Evolutionary conservation across 2,888 invertebrate species (phyloP), one percentile per base, ranked within the genome.

Genomic region (Calephelis perditalis): DNA sequence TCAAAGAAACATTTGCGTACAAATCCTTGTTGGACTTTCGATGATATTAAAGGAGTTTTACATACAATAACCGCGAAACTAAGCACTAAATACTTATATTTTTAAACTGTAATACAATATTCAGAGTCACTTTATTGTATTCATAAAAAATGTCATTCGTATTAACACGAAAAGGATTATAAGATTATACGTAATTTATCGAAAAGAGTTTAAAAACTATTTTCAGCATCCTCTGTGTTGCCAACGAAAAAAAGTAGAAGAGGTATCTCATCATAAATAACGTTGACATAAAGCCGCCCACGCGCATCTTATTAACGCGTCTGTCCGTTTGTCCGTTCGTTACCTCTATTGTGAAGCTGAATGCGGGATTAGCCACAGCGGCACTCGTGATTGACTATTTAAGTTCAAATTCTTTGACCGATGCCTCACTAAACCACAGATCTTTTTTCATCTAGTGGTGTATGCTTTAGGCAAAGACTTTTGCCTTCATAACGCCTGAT

Each of bases 321-420:
- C 85, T 82, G 86, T 86, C 82, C 79, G 86, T 85, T 78, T 78
- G 87, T 86, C 77, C 84, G 88, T 88, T 90, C 89, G 89, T 89
- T 90, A 90, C 86, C 81, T 79, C 86, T 74, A 89, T 89, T 89
- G 89, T 89, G 79, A 73, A 73, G 73, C 74, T 85, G 86, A 85
- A 87, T 85, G 84, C 80, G 76, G 84, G 88, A 87, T 90, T 87
- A 86, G 87, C 88, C 82, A 85, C 86, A 83, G 81, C 78, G 77
- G 74, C 81, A 75, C 79, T 82, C 86, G 82, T 89, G 87, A 89
- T 89, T 86, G 88, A 88, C 88, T 89, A 88, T 89, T 87, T 86
- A 86, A 86, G 78, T 81, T 81, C 77, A 72, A 81, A 79, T 76
- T 79, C 79, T 81, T 73, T 75, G 78, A 83, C 78, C 79, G 81